Base-by-base conservation (phyloP, 2,113 vertebrate species). In the Mesoclemmys tuberculata region DNA sequence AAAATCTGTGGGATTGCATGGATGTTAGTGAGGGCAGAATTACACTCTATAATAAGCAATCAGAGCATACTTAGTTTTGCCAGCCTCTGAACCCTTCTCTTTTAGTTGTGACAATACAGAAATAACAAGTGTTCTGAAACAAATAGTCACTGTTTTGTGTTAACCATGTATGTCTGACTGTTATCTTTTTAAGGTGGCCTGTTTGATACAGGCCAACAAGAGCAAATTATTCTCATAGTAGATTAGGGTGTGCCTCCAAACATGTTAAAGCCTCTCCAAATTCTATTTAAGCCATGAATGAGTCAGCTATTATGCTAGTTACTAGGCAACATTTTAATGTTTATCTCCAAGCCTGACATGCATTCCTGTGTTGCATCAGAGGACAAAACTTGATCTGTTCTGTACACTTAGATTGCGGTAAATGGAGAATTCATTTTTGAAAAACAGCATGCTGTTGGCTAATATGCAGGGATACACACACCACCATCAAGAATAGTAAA, bases 301-400 rank as follows among this genome's bases (percentile, higher is more conserved):
- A 96, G 88, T 84, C 84, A 1, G 29, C 12, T 86, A 21, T 93
- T 96, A 48, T 94, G 22, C 13, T 0, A 0, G 96, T 98, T 98
- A 94, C 98, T 83, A 95, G 61, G 98, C 96, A 97, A 92, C 64
- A 1, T 24, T 78, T 95, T n/a, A 86, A 51, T 98, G 91, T 98
- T 98, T 98, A 93, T 94, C 80, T 97, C 95, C 79, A 64, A 0
- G 6, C 86, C 93, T 95, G 91, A 89, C 80, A 78, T 38, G 4
- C 1, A 0, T 77, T 64, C 1, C 0, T 2, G 1, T 38, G 48
- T 86, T 95, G 87, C 55, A 29, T 84, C 71, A 82, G 79, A 90
- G 51, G 35, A 44, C 85, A 86, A 71, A 85, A 86, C 85, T 95
- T 94, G 74, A 10, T 31, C 24, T 89, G 38, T 86, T 46, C 77